Percentiles rank a stretch among this genome's conserved stretches.
Conservation (phyloP, 2,888 invertebrate species). For the Gastrophysa polygoni region DNA sequence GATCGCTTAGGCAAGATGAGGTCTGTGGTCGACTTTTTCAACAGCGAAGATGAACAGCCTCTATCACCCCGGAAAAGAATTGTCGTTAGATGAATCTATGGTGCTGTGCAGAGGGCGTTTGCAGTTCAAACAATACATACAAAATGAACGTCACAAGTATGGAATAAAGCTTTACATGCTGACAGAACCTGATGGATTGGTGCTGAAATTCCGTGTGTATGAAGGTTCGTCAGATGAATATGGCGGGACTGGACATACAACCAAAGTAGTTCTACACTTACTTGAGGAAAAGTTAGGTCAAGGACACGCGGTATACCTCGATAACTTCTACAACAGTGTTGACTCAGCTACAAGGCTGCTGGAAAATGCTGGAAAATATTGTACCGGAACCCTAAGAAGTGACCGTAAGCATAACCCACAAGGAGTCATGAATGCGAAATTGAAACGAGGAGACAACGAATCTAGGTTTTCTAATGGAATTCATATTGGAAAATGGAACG, state of each 20-base stretch:
- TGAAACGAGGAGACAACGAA: slow-evolving; percentile 12
- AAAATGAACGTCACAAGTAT: slow-evolving; percentile 50
- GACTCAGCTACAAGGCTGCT: slow-evolving; percentile 18
- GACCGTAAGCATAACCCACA: slow-evolving; percentile 24
- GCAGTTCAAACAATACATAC: slow-evolving; percentile 47
- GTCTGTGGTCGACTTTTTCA: slow-evolving; percentile 50
- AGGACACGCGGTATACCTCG: slow-evolving; percentile 26
- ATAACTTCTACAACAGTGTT: slow-evolving; percentile 29
- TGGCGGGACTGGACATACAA: slow-evolving; percentile 16
- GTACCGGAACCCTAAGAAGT: slow-evolving; percentile 32
- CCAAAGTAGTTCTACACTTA: slow-evolving; percentile 26
- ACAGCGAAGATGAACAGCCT: slow-evolving; percentile 26
- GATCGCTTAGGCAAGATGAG: slow-evolving; percentile 43
- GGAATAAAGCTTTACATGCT: slow-evolving; percentile 38
- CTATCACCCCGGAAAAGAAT: slow-evolving; percentile 37
- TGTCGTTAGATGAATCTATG: slow-evolving; percentile 38
- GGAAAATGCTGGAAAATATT: slow-evolving; percentile 33
- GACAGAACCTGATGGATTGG: slow-evolving; percentile 31
- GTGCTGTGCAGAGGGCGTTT: slow-evolving; percentile 44
- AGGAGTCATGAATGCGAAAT: slow-evolving; percentile 20
- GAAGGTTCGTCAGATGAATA: slow-evolving; percentile 22
- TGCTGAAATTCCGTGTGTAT: slow-evolving; percentile 23
- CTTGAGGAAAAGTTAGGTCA: slow-evolving; percentile 21
- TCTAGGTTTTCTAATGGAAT: slow-evolving; percentile 12
- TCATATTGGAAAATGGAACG: slow-evolving; percentile 16